Evolutionary conservation across 2,888 invertebrate species (phyloP).

Genomic region (Agonopterix alstromeriana): DNA sequence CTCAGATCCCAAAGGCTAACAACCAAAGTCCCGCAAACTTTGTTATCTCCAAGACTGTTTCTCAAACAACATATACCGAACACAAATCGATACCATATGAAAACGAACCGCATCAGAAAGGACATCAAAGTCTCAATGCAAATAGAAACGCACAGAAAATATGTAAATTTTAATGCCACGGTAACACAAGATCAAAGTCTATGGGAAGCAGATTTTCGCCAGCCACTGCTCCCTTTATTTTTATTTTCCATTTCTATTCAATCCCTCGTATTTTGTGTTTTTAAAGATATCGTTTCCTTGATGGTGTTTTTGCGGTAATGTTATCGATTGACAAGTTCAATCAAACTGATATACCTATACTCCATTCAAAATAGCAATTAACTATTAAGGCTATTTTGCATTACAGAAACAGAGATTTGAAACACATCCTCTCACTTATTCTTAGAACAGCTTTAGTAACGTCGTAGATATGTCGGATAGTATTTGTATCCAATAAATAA

Average conservation of each 20-base stretch:
- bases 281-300: constrained; percentile 13
- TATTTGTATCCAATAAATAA: too few relatives aligned
- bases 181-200: constrained; percentile 59
- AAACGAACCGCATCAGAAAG: constrained; percentile 44
- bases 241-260: constrained; percentile 26
- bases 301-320: not conserved
- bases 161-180: constrained; percentile 69
- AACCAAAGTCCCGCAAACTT: constrained; percentile 18
- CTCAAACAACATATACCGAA: constrained; percentile 20
- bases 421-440: too few relatives aligned
- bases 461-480: too few relatives aligned
- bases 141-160: constrained; percentile 55
- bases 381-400: too few relatives aligned
- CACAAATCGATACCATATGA: constrained; percentile 28
- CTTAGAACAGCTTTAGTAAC: too few relatives aligned
- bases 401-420: too few relatives aligned
- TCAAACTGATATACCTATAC: too few relatives aligned
- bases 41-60: constrained; percentile 14
- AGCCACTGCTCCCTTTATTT: constrained; percentile 29
- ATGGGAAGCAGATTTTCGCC: constrained; percentile 35
- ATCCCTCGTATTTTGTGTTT: constrained; percentile 31
- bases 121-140: constrained; percentile 63
- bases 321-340: too few relatives aligned
- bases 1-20: constrained; percentile 2
- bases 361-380: too few relatives aligned